A percentile compares a stretch with the other conserved stretches of the same genome.
Conservation (phyloP, 30 jellyfish, hydroid and myxozoan genomes). For the Haliclystus octoradiatus region DNA sequence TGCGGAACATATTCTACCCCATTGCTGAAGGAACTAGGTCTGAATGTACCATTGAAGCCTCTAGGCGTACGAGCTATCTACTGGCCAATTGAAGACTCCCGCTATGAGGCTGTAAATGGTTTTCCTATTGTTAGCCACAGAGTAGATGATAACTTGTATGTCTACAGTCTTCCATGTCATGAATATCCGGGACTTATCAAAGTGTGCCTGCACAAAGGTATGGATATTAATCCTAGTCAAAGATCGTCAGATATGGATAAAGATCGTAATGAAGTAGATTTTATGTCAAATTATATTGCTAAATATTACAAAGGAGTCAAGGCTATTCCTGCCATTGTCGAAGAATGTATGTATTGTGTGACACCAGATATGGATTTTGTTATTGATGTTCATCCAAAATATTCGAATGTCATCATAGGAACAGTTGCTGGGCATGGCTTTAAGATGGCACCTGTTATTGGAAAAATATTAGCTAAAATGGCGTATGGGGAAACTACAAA, state of each 20-base stretch:
- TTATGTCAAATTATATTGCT: constrained; percentile 13
- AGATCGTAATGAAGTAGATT: not conserved
- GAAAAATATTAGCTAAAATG: constrained; percentile 63
- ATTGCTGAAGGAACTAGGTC: not conserved
- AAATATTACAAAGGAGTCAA: constrained; percentile 39
- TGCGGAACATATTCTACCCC: not conserved
- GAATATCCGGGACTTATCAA: constrained; percentile 75
- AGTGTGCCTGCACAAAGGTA: constrained; percentile 11
- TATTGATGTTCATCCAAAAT: constrained; percentile 59
- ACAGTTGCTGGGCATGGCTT: constrained; percentile 91
- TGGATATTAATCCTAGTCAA: not conserved
- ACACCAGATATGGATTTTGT: constrained; percentile 78
- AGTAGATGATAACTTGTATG: not conserved
- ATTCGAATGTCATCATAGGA: constrained; percentile 48
- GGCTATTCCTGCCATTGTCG: constrained; percentile 49
- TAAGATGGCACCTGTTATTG: constrained; percentile 86
- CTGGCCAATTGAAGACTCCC: constrained; percentile 45
- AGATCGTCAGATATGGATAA: not conserved
- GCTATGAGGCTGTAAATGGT: constrained; percentile 23
- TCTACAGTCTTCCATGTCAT: constrained; percentile 54
- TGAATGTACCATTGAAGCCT: constrained; percentile 11
- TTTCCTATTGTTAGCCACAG: constrained; percentile 54
- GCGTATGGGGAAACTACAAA: constrained; percentile 32
- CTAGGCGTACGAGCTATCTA: constrained; percentile 38
- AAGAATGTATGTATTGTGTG: constrained; percentile 72